Conservation (phyloP, 2,113 vertebrate species). For the Dipodomys spectabilis region DNA sequence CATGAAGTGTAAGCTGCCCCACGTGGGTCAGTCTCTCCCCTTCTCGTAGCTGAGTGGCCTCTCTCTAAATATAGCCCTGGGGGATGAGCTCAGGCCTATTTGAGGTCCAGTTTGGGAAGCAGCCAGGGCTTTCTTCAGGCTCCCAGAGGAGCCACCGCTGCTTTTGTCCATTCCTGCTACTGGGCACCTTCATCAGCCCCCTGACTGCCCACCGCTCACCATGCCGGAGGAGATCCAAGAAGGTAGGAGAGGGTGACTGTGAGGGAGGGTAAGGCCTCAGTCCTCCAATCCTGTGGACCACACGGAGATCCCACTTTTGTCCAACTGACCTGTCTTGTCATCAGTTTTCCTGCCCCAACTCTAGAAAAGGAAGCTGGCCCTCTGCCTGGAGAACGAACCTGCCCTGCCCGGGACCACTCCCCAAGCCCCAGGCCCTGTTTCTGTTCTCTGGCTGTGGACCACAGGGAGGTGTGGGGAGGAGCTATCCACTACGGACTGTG, state of each 20-base stretch:
- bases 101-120: slow-evolving; percentile 70
- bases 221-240: slow-evolving; percentile 86
- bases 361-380: background rate
- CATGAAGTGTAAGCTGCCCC: background rate
- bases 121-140: slow-evolving; percentile 66
- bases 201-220: background rate
- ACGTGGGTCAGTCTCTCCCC: background rate
- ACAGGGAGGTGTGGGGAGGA: background rate
- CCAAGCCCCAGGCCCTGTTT: background rate
- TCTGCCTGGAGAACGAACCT: background rate
- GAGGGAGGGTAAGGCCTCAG: background rate
- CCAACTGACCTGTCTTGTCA: background rate
- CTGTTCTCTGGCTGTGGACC: background rate
- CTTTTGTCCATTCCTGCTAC: slow-evolving; percentile 53
- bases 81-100: slow-evolving; percentile 86
- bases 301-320: background rate
- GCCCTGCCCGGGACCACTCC: background rate
- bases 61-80: slow-evolving; percentile 79
- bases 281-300: background rate
- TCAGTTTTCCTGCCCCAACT: background rate
- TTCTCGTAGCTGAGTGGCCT: slow-evolving; percentile 33
- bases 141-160: slow-evolving; percentile 53
- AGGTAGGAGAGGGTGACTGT: slow-evolving; percentile 82
- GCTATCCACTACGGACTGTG: background rate
- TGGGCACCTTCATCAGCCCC: slow-evolving; percentile 6